Base-by-base conservation (phyloP, 2,113 vertebrate species). In the Xerus inauris region DNA sequence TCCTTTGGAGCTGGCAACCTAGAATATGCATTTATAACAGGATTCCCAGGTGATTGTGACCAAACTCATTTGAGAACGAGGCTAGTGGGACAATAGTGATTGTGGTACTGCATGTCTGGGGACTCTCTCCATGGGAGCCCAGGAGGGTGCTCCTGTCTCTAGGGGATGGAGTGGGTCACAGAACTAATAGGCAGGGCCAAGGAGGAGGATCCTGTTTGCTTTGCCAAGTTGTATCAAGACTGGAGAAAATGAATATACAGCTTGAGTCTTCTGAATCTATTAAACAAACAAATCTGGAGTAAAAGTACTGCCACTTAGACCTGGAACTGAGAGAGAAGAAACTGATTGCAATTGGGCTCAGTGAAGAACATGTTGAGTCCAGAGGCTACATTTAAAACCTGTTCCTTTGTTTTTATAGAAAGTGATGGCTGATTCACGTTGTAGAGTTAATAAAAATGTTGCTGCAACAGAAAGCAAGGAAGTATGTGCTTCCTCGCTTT, bases 361-460 rank as follows among this genome's bases (percentile, higher is more conserved):
- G 5, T 3, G 13, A 94, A 71, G 86, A 96, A 79, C 49, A 96
- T 40, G 81, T 26, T 91, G 94, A 95, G 65, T 83, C 75, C 42
- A 73, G 75, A 83, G 35, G 13, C 40, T 69, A 4, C 51, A 49
- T 89, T 89, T 89, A 83, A 96, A 94, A 65, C 28, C 42, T 71
- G 22, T 16, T 45, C 84, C 89, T 81, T 64, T 65, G 30, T 86
- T 94, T 86, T 93, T 90, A 57, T 42, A 92, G 51, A 45, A 89
- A 85, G 64, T 47, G 76, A 75, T 79, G 71, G 89, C 75, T 81
- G 40, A 85, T 8, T 92, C 87, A 73, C 62, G 59, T 3, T 54
- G 8, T 26, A 91, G 81, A 71, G 87, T 83, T 84, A 91, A 89
- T 89, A 77, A 90, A 96, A 65, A 73, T 28, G 62, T 89, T 94